Base-by-base conservation (phyloP, 2,797 vertebrate species). In the Gila robusta region DNA sequence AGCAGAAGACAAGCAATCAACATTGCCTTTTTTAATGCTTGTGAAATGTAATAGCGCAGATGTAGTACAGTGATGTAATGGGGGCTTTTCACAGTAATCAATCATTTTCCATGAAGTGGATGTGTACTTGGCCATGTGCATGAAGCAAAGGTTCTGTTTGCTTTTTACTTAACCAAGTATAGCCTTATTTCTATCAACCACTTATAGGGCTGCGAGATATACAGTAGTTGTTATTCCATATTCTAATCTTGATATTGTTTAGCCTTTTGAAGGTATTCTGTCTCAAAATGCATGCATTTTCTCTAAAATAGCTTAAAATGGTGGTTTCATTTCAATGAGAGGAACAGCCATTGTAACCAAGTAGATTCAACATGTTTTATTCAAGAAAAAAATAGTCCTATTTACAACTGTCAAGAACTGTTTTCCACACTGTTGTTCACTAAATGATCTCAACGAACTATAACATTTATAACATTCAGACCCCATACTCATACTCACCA, bases 81-180 rank as follows among this genome's bases (percentile, higher is more conserved):
- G 21, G 28, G 32, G 47, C 79, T 52, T 56, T 72, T 72, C n/a
- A 19, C 49, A 56, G 49, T 17, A 72, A 82, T 71, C 80, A 41
- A 41, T 82, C 5, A 56, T 72, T 82, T 82, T 56, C 67, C 17
- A 56, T 59, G 69, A 59, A 82, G 21, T 79, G 26, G 47, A 35
- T 86, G 78, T 70, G 77, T 81, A 39, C 56, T 79, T 73, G 28
- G 44, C 28, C 6, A 23, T 69, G 32, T 49, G 47, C 37, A 52
- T 66, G 52, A 35, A 47, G 52, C 73, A 73, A 62, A 62, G 41
- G 67, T 80, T 4, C 54, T 62, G 11, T 82, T 82, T 82, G 37
- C 16, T 7, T 47, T 73, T 41, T 23, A 26, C 78, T 66, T 47
- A 21, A 9, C 26, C 3, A 44, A 73, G 3, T 32, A 44, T 28